Base-by-base conservation (phyloP, 2,797 vertebrate genomes). In the Crocodylus rhombifer region DNA sequence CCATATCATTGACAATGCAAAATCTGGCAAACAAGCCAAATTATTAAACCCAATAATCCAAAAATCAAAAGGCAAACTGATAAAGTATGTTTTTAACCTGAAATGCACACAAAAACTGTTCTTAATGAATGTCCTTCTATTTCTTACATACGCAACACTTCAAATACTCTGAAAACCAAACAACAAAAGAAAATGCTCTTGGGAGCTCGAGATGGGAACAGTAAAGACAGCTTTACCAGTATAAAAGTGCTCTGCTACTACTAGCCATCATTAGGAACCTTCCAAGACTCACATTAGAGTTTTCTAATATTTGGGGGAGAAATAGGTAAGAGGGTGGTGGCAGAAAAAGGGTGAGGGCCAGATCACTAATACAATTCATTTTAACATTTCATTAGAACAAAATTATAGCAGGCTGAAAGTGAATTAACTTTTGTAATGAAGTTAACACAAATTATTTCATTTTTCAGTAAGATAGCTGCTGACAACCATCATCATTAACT, bases 391-490 rank as follows among this genome's bases (percentile, higher is more conserved):
- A 75, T n/a, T 80, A 93, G 91, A 95, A 81, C 62, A 71, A 67
- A 90, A 96, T 91, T 82, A 82, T 85, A 77, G 77, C 2, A 23
- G 89, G 82, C 0, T 0, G 87, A 55, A 78, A 88, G 87, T 82
- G 95, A 7, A 33, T 0, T 2, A 85, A 25, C 28, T 90, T 71
- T 58, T 56, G 80, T 73, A 87, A 85, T 28, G 76, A 30, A 96
- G 62, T n/a, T 16, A 67, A 80, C 84, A 92, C 88, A 87, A 82
- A 80, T 5, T 4, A 86, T 86, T 88, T 78, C 4, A 5, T 23
- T 80, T 90, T 88, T 77, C 36, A 91, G 73, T 60, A 88, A 85
- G 77, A 89, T 2, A 28, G 74, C 30, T 94, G 64, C 88, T 91
- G 57, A 78, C 93, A 71, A 79, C 75, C 78, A 77, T 8, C 56